Evolutionary conservation across 2,113 vertebrate genomes (phyloP), one percentile per base, ranked within the genome.

Genomic region (Himantopus leucocephalus): DNA sequence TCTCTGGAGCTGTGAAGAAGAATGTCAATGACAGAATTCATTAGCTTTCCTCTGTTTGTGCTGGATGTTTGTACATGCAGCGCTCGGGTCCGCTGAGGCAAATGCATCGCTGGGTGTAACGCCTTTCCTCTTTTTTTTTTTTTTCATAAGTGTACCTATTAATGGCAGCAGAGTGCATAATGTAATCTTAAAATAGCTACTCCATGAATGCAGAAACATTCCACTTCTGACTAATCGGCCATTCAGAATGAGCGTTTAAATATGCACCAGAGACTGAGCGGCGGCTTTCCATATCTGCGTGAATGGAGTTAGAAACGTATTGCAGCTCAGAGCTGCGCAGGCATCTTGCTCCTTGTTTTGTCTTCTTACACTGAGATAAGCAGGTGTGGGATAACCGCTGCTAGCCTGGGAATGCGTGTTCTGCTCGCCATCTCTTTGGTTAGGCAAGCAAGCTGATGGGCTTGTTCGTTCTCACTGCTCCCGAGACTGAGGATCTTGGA

Each of bases 171-270:
- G 84, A 85, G 39, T 63, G 52, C 75, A 87, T 74, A 96, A 75
- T 96, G 72, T 82, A 94, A 45, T 94, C 93, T 97, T 96, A 97
- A 98, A 98, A 96, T 97, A 97, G 93, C 94, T 94, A 7, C 84
- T 97, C 77, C 3, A 7, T 88, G 77, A 97, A 94, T 97, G 80
- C 91, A 96, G 68, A 64, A 97, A 71, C 94, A 82, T 95, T 96
- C 83, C 92, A 77, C 45, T 97, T 75, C 67, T 96, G 88, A 90
- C 86, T 97, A 80, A 96, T 95, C 29, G 30, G 72, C 95, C 55
- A 72, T 97, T 97, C 96, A 94, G 92, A 94, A 94, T 17, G 94
- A 92, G 82, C 68, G 8, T 58, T 96, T 97, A 96, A 97, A 78
- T 93, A 86, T 88, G 89, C 74, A 91, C 78, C 92, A 94, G 92